A percentile compares a stretch with the other conserved stretches of the same genome.
Evolutionary conservation across 2,888 invertebrate genomes (phyloP).

Genomic region (Bimastos eiseni): DNA sequence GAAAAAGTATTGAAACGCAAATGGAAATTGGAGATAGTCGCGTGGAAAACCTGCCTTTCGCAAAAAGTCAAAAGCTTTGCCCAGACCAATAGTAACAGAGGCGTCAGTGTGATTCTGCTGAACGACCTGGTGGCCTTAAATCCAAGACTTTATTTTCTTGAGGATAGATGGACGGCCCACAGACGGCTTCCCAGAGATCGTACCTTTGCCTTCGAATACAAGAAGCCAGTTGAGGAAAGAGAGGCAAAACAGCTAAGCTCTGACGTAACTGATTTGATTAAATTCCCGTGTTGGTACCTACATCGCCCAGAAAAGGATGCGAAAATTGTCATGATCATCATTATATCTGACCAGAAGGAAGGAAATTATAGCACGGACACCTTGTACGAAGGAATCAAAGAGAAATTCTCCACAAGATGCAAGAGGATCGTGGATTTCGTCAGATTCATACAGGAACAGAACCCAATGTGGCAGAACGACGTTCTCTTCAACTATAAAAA

Average conservation of each 20-base stretch:
- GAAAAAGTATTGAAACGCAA: neutral
- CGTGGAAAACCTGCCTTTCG: neutral
- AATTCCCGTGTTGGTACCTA: neutral
- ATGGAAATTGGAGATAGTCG: neutral
- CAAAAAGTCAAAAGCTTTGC: neutral
- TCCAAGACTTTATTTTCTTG: neutral
- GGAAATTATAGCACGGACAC: neutral
- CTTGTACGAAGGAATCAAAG: neutral
- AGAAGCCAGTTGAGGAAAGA: neutral
- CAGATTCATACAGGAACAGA: neutral
- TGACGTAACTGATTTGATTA: neutral
- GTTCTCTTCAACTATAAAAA: neutral
- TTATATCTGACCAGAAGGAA: neutral
- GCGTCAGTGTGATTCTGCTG: neutral
- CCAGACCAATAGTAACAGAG: neutral
- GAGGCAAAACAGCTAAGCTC: constrained; percentile 6
- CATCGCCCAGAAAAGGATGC: neutral
- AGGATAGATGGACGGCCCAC: neutral
- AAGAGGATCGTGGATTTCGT: neutral
- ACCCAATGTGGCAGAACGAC: neutral
- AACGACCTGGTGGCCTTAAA: neutral
- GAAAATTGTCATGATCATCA: neutral
- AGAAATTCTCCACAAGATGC: neutral
- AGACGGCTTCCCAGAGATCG: constrained; percentile 19
- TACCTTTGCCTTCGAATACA: neutral